phyloP scores from a whole-genome alignment of 2,888 invertebrate genomes.

The Pachymerium ferrugineum region DNA sequence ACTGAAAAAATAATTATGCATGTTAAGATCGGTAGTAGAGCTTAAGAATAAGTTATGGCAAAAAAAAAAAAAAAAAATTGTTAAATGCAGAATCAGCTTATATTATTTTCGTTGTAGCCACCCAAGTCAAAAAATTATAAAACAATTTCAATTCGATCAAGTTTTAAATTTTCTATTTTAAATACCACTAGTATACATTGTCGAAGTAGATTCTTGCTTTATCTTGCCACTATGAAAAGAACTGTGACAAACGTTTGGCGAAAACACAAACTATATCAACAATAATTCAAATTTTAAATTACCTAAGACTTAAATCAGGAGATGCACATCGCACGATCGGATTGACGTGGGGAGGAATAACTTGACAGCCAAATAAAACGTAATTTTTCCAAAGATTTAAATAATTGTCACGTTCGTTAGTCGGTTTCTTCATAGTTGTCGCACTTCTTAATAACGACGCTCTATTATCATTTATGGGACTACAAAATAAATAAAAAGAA shows the following conservation, averaged over 20 bases:
- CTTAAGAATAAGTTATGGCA: too few species aligned
- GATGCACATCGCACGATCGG: conserved; percentile 85
- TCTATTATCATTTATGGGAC: conserved; percentile 92
- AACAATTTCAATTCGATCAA: not conserved
- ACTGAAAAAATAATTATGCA: conserved; percentile 56
- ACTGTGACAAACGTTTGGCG: not conserved
- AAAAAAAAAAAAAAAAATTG: not conserved
- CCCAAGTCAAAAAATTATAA: too few species aligned
- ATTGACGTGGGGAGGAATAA: conserved; percentile 85
- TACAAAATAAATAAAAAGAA: conserved; percentile 48
- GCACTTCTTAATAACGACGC: conserved; percentile 87
- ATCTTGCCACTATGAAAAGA: not conserved
- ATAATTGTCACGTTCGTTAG: conserved; percentile 89
- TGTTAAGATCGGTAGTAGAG: too few species aligned
- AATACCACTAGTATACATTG: too few species aligned
- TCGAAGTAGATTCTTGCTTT: too few species aligned
- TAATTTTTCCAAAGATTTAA: conserved; percentile 98
- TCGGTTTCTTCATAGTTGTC: conserved; percentile 78
- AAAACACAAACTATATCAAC: not conserved
- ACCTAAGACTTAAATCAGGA: conserved; percentile 86
- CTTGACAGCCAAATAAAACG: conserved; percentile 89
- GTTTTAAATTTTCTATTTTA: too few species aligned
- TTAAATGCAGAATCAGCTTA: too few species aligned
- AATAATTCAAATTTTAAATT: conserved; percentile 39
- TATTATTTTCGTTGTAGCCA: too few species aligned